Evolutionary conservation across 2,888 invertebrate genomes (phyloP).

Genomic region (Spilarctia lutea): DNA sequence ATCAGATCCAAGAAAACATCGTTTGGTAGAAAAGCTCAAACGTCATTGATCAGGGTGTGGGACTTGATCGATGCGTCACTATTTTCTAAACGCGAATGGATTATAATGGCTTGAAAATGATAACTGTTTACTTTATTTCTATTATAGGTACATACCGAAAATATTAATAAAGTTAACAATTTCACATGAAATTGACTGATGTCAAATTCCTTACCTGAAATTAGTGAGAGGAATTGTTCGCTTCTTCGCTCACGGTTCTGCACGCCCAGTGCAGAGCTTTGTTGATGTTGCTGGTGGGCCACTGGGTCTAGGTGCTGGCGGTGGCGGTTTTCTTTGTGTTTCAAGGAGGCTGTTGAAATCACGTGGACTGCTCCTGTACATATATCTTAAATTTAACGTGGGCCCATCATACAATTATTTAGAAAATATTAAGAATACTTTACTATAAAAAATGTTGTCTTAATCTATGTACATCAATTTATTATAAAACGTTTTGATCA

Average conservation of each 20-base stretch:
- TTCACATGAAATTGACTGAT: neutral
- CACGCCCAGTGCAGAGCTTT: neutral
- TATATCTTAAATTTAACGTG: no score
- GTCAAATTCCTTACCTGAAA: slow-evolving; percentile 39
- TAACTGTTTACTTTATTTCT: neutral
- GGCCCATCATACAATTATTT: no score
- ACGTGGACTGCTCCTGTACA: neutral
- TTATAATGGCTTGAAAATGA: neutral
- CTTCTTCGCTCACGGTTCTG: neutral
- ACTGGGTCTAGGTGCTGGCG: slow-evolving; percentile 7
- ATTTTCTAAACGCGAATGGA: no score
- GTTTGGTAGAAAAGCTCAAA: no score
- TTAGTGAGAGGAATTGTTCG: slow-evolving; percentile 45
- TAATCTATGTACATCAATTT: no score
- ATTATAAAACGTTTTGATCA: no score
- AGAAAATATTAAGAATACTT: no score
- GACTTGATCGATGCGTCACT: no score
- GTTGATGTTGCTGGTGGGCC: neutral
- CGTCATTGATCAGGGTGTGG: no score
- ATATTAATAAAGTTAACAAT: no score
- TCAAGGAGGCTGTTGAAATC: slow-evolving; percentile 6
- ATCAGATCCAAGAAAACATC: no score
- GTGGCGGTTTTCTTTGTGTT: neutral
- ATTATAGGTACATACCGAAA: neutral
- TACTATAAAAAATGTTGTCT: no score